phyloP scores from a whole-genome alignment of 1,140 invertebrate species.

The Capitella teleta region DNA sequence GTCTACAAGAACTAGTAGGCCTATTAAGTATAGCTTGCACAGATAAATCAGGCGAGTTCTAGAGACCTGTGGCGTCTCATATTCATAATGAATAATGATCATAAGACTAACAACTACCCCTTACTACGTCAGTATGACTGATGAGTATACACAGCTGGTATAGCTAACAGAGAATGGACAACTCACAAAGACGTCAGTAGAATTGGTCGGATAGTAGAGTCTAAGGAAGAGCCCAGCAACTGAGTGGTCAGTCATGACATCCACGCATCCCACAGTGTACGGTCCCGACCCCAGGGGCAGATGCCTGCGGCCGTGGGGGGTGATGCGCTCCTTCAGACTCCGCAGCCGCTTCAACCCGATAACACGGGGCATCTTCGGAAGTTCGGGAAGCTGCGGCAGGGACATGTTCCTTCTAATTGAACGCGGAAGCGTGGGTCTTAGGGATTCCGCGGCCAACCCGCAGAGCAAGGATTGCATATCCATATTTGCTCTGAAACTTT shows the following conservation, averaged over 20 bases:
- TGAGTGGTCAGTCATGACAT: conserved; percentile 23
- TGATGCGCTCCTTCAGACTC: background rate
- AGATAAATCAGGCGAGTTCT: no score
- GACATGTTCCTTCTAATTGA: no score
- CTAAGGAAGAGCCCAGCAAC: conserved; percentile 24
- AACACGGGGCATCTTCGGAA: background rate
- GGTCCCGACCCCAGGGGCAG: conserved; percentile 22
- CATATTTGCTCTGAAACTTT: background rate
- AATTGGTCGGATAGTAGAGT: conserved; percentile 26
- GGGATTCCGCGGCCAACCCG: background rate
- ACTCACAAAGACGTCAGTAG: conserved; percentile 18
- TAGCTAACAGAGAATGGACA: no score
- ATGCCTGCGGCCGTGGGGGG: conserved; percentile 16
- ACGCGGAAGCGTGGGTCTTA: no score
- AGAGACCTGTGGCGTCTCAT: no score
- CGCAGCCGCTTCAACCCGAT: background rate
- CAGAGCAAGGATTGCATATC: background rate
- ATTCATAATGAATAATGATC: no score
- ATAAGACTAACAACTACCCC: no score
- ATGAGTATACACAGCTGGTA: no score
- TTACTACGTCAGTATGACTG: no score
- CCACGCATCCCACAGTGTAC: conserved; percentile 29
- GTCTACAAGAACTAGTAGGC: no score
- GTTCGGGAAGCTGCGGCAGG: background rate
- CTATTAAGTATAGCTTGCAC: no score